These are phyloP conservation scores for Sprattus sprattus DNA, from an alignment of 2,113 vertebrate genomes.

Conservation along the genomic window DNA sequence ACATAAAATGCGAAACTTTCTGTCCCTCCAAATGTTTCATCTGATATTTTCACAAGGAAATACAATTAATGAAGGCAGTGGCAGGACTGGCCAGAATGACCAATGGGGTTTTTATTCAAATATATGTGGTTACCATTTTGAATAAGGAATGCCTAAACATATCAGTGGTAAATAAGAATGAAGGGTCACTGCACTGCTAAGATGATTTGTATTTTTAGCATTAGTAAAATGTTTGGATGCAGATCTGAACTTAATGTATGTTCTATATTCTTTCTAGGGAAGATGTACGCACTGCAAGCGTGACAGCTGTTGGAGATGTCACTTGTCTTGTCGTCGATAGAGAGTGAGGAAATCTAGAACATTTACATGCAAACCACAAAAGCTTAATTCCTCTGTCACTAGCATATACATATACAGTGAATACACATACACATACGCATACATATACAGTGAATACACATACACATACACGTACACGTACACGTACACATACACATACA, in stretches of 20 bases:
- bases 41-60: neutral
- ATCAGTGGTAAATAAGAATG: neutral
- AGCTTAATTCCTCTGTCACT: neutral
- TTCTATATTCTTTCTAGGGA: conserved; percentile 52
- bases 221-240: neutral
- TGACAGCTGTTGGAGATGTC: conserved; percentile 68
- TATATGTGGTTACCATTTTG: neutral
- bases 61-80: neutral
- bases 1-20: neutral
- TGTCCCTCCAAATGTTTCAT: neutral
- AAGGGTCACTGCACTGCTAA: neutral
- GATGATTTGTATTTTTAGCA: too few species aligned
- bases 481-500: too few species aligned
- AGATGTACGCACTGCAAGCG: conserved; percentile 68
- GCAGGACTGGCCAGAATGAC: neutral
- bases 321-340: conserved; percentile 74
- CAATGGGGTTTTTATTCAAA: neutral
- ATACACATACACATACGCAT: too few species aligned
- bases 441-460: too few species aligned
- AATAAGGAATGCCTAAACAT: neutral
- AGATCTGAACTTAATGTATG: neutral
- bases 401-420: too few species aligned
- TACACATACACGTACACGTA: too few species aligned
- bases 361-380: neutral
- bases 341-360: conserved; percentile 62